phyloP scores from a whole-genome alignment of 2,888 invertebrate genomes.

The Tupiocoris notatus region DNA sequence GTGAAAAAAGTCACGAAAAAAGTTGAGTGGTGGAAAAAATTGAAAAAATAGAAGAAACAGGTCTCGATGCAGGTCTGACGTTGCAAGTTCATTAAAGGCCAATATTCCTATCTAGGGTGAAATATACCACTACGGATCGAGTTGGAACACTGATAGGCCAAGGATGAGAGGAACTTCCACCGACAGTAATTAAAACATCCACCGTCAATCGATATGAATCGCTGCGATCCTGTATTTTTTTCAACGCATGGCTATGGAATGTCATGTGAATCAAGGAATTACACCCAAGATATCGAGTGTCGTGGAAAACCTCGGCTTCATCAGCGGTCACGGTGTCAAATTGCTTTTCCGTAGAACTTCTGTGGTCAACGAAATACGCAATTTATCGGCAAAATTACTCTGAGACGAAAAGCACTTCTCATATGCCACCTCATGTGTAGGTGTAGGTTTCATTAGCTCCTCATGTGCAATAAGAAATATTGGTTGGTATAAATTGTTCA shows the following conservation, averaged over 20 bases:
- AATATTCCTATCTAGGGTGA: conserved; percentile 35
- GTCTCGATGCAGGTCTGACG: neutral
- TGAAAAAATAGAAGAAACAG: neutral
- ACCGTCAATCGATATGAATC: neutral
- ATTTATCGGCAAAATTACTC: too few relatives aligned
- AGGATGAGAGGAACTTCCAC: too few relatives aligned
- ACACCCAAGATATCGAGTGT: neutral
- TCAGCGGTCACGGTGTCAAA: too few relatives aligned
- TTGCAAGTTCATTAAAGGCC: conserved; percentile 27
- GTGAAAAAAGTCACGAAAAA: neutral
- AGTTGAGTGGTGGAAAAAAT: neutral
- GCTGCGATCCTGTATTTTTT: neutral
- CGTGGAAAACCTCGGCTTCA: too few relatives aligned
- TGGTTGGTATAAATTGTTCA: too few relatives aligned
- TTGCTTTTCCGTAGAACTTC: too few relatives aligned
- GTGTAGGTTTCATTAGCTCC: too few relatives aligned
- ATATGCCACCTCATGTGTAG: too few relatives aligned
- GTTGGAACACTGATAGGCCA: neutral
- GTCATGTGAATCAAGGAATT: neutral
- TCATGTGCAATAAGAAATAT: too few relatives aligned
- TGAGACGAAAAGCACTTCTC: too few relatives aligned
- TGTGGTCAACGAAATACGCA: too few relatives aligned
- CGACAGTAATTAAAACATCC: neutral
- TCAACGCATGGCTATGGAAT: neutral
- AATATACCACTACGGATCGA: neutral